Conservation (phyloP, 2,113 vertebrate species). For the Paramormyrops kingsleyae region DNA sequence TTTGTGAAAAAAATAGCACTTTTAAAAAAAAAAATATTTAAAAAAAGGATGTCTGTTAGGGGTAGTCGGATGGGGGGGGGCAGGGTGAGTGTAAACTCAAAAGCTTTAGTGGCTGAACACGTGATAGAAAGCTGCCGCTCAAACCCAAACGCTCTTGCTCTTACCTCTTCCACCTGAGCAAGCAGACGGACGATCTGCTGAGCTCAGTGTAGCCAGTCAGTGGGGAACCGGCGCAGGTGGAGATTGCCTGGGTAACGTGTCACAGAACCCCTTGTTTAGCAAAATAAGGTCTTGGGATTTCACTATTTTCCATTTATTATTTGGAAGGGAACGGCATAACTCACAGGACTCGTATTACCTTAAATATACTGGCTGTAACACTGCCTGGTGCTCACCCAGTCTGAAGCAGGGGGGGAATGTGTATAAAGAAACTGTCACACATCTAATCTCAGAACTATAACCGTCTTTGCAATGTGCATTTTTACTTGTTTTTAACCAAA, state of each 20-base stretch:
- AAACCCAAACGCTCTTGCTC: conserved; percentile 50
- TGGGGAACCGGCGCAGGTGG: not conserved
- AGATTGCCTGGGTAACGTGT: not conserved
- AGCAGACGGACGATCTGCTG: conserved; percentile 43
- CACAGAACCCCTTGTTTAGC: not conserved
- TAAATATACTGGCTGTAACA: conserved; percentile 50
- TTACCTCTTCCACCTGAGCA: conserved; percentile 42
- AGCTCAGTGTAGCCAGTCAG: conserved; percentile 34
- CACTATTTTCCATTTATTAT: not conserved
- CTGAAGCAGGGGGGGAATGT: conserved; percentile 27
- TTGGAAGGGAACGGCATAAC: conserved; percentile 18
- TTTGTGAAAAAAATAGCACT: conserved; percentile 58
- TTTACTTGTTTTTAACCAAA: conserved; percentile 54
- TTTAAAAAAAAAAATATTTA: conserved; percentile 41
- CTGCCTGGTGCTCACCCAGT: conserved; percentile 64
- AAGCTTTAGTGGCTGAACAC: conserved; percentile 55
- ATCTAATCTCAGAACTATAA: conserved; percentile 33
- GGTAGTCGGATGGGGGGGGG: not conserved
- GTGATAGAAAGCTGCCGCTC: conserved; percentile 48
- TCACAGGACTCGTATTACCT: conserved; percentile 27
- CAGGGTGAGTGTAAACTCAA: conserved; percentile 18
- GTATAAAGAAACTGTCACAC: conserved; percentile 22
- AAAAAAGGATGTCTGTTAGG: conserved; percentile 19
- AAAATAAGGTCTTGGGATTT: not conserved
- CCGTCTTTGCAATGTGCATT: conserved; percentile 48